Evolutionary conservation across 1,140 invertebrate genomes (phyloP).

Genomic region (Bombus confusus): DNA sequence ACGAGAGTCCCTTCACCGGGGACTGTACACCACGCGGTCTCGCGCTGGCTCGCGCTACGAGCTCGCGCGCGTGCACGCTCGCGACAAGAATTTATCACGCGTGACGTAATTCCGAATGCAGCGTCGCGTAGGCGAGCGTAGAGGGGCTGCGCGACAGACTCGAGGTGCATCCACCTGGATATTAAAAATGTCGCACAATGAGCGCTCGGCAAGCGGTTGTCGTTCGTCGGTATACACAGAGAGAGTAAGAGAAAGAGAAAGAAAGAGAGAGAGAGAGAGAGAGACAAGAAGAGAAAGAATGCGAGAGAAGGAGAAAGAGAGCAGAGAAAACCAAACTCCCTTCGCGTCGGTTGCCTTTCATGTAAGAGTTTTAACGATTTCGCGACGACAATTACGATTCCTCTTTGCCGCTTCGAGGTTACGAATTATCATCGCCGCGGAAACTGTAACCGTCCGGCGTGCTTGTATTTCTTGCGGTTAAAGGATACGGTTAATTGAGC

Average conservation of each 20-base stretch:
- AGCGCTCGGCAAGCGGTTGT: slow-evolving; percentile 67
- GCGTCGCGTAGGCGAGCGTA: slow-evolving; percentile 24
- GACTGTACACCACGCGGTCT: not conserved
- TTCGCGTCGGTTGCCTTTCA: slow-evolving; percentile 59
- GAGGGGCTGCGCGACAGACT: slow-evolving; percentile 53
- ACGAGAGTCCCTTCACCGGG: slow-evolving; percentile 36
- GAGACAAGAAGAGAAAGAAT: not conserved
- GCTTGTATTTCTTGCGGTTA: slow-evolving; percentile 29
- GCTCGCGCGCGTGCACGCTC: not conserved
- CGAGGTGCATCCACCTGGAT: slow-evolving; percentile 77
- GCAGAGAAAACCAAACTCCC: slow-evolving; percentile 17
- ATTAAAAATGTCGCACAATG: slow-evolving; percentile 78
- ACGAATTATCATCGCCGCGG: slow-evolving; percentile 55
- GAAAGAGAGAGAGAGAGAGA: not conserved
- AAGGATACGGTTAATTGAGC: slow-evolving; percentile 55
- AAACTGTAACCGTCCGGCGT: slow-evolving; percentile 50
- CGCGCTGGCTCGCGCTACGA: slow-evolving; percentile 5
- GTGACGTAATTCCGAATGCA: slow-evolving; percentile 72
- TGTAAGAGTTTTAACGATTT: slow-evolving; percentile 72
- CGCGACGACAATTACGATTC: slow-evolving; percentile 66
- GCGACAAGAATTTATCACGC: slow-evolving; percentile 72
- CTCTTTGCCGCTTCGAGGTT: slow-evolving; percentile 44
- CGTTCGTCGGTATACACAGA: slow-evolving; percentile 49
- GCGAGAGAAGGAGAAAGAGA: not conserved
- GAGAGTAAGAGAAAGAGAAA: not conserved